Percentiles rank a stretch among this genome's conserved stretches.
Conservation (phyloP, 2,888 invertebrate species). For the Elegia similella region DNA sequence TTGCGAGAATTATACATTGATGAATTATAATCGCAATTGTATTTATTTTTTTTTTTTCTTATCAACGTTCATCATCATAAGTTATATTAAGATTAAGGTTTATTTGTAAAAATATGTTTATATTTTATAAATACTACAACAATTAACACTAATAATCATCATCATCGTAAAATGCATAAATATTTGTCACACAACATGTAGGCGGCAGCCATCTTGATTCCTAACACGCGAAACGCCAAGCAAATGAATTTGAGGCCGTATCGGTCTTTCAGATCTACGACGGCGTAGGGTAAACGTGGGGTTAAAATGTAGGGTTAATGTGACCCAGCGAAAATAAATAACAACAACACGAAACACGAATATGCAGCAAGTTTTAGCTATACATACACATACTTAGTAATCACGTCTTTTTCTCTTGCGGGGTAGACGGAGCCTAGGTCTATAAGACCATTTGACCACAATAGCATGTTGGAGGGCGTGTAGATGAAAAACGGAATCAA, state of each 20-base stretch:
- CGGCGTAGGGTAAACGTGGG: not conserved
- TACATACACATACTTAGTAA: too few species aligned
- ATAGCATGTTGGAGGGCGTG: not conserved
- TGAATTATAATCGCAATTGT: too few species aligned
- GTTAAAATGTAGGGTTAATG: not conserved
- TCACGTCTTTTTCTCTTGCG: too few species aligned
- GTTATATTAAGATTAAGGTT: too few species aligned
- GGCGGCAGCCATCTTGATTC: not conserved
- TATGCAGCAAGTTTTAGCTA: not conserved
- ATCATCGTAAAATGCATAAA: not conserved
- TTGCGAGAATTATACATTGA: too few species aligned
- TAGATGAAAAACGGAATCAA: not conserved
- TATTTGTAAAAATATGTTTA: too few species aligned
- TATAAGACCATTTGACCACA: not conserved
- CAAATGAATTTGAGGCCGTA: conserved; percentile 21
- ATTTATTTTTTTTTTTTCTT: too few species aligned
- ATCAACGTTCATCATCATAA: too few species aligned
- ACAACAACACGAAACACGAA: not conserved
- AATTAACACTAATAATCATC: too few species aligned
- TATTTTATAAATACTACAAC: too few species aligned
- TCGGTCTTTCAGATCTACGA: not conserved
- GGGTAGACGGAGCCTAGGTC: not conserved
- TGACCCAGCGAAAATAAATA: not conserved
- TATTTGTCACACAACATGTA: conserved; percentile 13
- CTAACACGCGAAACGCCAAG: conserved; percentile 16